Evolutionary conservation across 1,140 invertebrate species (phyloP), one percentile per base, ranked within the genome.

Genomic region (Steinernema feltiae): DNA sequence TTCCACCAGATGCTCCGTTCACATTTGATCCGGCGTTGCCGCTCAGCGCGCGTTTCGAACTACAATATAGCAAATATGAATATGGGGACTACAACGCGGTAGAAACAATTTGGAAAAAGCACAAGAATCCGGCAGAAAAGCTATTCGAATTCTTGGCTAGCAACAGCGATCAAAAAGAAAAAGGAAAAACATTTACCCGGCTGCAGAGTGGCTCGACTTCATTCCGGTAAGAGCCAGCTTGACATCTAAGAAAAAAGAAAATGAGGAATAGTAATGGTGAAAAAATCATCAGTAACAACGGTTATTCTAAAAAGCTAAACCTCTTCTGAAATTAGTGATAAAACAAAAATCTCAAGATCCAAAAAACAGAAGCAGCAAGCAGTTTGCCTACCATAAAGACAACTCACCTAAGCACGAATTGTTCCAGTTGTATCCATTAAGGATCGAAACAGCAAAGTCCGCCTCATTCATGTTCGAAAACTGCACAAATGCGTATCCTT

Each of bases 241-340:
- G 53, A 63, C 53, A 63, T 63, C 53, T 63, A 27, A 63, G 53
- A 63, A 63, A 63, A 63, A 63, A 63, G 53, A 63, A 15, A 63
- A 63, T n/a, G 24, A n/a, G 53, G 24, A 21, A n/a, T n/a, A n/a
- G n/a, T n/a, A 63, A 63, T 63, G 53, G 15, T 15, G 12, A 63
- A 63, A 63, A 63, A 12, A 15, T 46, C 41, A 46, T 7, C n/a
- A n/a, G n/a, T n/a, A 46, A n/a, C 41, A 46, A 46, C 41, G 41
- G 41, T 46, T 46, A 63, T 63, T 63, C 53, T 63, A 63, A 63
- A 63, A 63, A 63, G 53, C 53, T 63, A 63, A 46, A n/a, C n/a
- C n/a, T n/a, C 41, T 7, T 46, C 41, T 46, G 41, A 46, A 46
- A 46, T 12, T n/a, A 46, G n/a, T 12, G n/a, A n/a, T 46, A 46